Evolutionary conservation across 64 coral and sea anemone genomes (phyloP).

Genomic region (Cladopsammia gracilis): DNA sequence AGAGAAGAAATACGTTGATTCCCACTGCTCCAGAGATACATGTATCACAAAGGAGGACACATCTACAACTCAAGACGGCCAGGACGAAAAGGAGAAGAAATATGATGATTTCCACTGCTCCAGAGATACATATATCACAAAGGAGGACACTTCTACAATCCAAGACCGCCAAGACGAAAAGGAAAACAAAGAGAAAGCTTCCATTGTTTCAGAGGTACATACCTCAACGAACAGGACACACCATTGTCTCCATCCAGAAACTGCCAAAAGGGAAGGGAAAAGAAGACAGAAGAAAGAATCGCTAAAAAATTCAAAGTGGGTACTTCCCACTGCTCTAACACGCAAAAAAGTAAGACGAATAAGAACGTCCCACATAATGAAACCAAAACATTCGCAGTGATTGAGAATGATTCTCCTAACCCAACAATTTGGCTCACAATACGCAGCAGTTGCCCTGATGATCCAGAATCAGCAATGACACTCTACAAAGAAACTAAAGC

Average conservation of each 20-base stretch:
- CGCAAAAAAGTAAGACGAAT: neutral
- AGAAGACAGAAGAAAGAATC: too few species aligned
- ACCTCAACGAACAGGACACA: neutral
- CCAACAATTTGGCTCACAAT: constrained; percentile 17
- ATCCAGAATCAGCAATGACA: neutral
- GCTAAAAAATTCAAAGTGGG: too few species aligned
- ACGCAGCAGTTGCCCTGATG: constrained; percentile 6
- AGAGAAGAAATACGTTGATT: neutral
- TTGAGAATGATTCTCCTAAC: neutral
- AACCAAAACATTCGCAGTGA: neutral
- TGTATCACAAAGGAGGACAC: neutral
- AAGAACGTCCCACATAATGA: neutral
- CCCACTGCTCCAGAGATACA: neutral
- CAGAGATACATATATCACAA: neutral
- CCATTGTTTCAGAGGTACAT: neutral
- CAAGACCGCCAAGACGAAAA: neutral
- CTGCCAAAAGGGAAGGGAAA: too few species aligned
- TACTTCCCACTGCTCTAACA: neutral
- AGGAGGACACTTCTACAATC: neutral
- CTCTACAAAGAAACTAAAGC: constrained; percentile 24
- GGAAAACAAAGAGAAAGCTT: neutral
- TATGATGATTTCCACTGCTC: neutral
- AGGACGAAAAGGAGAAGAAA: neutral
- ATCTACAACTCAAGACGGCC: neutral
- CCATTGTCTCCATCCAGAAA: neutral